Evolutionary conservation across 2,113 vertebrate genomes (phyloP).

Genomic region (Xenopus borealis): DNA sequence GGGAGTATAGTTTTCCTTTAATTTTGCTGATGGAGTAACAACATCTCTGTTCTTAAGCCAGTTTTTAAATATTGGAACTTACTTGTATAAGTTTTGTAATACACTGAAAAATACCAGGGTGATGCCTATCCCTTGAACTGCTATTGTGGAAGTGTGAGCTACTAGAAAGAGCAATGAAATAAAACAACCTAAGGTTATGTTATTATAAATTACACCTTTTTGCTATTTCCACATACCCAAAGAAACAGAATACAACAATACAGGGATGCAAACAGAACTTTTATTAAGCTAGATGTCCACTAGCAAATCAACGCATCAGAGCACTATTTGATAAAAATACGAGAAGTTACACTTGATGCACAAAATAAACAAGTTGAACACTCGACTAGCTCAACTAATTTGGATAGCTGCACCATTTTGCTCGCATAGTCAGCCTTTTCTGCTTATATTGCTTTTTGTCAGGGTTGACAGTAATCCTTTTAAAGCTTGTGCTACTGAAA

Average conservation of each 20-base stretch:
- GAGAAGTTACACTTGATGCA: constrained; percentile 29
- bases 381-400: constrained; percentile 36
- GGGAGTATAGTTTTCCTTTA: no score
- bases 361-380: constrained; percentile 40
- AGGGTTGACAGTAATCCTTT: constrained; percentile 41
- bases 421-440: constrained; percentile 29
- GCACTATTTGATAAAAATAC: constrained; percentile 16
- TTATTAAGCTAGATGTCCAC: neutral
- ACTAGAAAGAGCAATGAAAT: no score
- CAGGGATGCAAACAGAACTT: neutral
- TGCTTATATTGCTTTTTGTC: constrained; percentile 40
- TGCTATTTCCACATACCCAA: no score
- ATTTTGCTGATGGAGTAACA: no score
- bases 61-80: no score
- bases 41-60: no score
- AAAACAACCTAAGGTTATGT: no score
- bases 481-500: constrained; percentile 36
- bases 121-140: no score
- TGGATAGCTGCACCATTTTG: constrained; percentile 39
- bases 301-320: constrained; percentile 17
- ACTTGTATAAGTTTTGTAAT: no score
- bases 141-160: no score
- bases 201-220: no score
- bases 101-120: no score
- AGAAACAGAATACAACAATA: neutral